Percentiles rank a stretch among this genome's conserved stretches.
Conservation (phyloP, 2,888 invertebrate species). For the Limnephilus lunatus region DNA sequence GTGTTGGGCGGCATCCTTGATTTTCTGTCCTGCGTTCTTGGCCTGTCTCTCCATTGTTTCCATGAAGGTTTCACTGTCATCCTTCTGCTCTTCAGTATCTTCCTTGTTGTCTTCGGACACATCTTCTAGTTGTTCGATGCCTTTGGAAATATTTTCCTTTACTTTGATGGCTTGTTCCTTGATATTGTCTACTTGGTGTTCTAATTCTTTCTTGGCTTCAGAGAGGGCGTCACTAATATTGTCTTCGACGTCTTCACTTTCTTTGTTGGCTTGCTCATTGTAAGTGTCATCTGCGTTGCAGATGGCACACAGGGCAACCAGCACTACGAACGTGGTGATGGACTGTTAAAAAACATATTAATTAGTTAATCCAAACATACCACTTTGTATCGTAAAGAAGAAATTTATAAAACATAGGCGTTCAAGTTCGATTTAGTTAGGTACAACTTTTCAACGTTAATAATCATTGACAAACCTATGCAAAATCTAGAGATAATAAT, state of each 20-base stretch:
- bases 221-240: slow-evolving; percentile 46
- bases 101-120: slow-evolving; percentile 49
- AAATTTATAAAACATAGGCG: background rate
- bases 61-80: slow-evolving; percentile 61
- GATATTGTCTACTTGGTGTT: slow-evolving; percentile 48
- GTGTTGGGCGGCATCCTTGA: slow-evolving; percentile 58
- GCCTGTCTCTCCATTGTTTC: slow-evolving; percentile 57
- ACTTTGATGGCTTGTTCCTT: slow-evolving; percentile 52
- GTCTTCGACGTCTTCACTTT: slow-evolving; percentile 39
- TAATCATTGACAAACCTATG: background rate
- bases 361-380: background rate
- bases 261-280: slow-evolving; percentile 55
- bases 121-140: slow-evolving; percentile 46
- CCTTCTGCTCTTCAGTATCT: slow-evolving; percentile 53
- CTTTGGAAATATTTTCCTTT: slow-evolving; percentile 52
- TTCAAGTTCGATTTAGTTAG: too few species aligned
- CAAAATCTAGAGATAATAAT: slow-evolving; percentile 9
- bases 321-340: slow-evolving; percentile 49
- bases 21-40: slow-evolving; percentile 60
- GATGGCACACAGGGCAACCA: slow-evolving; percentile 52
- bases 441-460: background rate
- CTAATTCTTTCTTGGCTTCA: slow-evolving; percentile 54
- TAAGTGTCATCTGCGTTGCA: slow-evolving; percentile 60
- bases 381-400: background rate
- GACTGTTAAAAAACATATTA: slow-evolving; percentile 39